A percentile compares a stretch with the other conserved stretches of the same genome.
Evolutionary conservation across 2,888 invertebrate genomes (phyloP).

Genomic region (Tuberolachnus salignus): DNA sequence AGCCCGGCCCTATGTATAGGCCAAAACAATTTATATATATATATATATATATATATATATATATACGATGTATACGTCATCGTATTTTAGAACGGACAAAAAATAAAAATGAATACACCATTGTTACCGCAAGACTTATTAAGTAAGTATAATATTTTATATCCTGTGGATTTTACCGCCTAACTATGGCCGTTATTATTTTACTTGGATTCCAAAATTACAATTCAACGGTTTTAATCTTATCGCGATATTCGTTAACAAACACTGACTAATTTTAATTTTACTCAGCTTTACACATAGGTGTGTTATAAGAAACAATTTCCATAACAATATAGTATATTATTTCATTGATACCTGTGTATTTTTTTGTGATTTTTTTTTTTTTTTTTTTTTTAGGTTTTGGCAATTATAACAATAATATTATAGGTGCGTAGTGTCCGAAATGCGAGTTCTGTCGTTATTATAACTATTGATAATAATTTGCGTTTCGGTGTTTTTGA

Average conservation of each 20-base stretch:
- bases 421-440: neutral
- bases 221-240: conserved; percentile 5
- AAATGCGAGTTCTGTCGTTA: neutral
- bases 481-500: neutral
- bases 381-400: no score
- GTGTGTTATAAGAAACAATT: neutral
- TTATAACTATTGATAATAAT: neutral
- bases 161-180: neutral
- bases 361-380: conserved; percentile 14
- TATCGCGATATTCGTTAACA: neutral
- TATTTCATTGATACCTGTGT: neutral
- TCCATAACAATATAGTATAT: neutral
- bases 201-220: neutral
- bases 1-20: conserved; percentile 24
- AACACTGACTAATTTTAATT: neutral
- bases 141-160: neutral
- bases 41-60: no score
- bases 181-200: neutral
- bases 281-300: neutral
- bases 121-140: neutral
- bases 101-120: neutral
- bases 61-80: no score
- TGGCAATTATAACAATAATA: neutral
- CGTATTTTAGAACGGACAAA: no score
- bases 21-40: no score